Base-by-base conservation (phyloP, 2,888 invertebrate species). In the Trisateles emortualis region DNA sequence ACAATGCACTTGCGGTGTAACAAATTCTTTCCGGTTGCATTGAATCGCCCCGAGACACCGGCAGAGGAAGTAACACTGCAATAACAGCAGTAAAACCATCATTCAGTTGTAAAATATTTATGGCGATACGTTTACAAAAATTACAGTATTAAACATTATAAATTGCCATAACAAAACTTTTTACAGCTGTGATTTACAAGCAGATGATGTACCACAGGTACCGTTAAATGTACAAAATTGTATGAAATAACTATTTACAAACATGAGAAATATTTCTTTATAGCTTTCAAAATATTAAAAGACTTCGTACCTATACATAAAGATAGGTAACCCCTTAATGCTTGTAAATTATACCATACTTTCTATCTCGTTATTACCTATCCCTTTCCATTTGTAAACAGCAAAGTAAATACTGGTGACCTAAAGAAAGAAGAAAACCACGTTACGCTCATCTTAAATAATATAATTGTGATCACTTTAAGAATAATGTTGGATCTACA, bases 31-130 rank as follows among this genome's bases (percentile, higher is more conserved):
- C 86, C 86, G 85, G 83, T 77, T 59, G 64, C 70, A 73, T 76
- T 78, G 66, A 75, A 75, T 67, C 52, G 55, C 55, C 59, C 51
- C 64, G 49, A 74, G 65, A 68, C 66, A 56, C 70, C 58, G 54
- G 52, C 68, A 61, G 67, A 82, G 85, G 87, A 88, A 83, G 82
- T 83, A 81, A 62, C 81, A 76, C 75, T 62, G 76, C 74, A 74
- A 74, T 79, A 76, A 74, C 59, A 66, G 72, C 72, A 67, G 68
- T 84, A 83, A 83, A 83, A 73, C 66, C 77, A 78, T 79, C 67
- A 76, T 75, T 66, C 64, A 72, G 76, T 77, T 79, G 76, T 87
- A 83, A 85, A 86, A 82, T 82, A 84, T 87, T 87, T 86, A 88
- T 75, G 74, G 72, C 55, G 29, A 63, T 63, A 68, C 66, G 56